Percentiles rank a stretch among this genome's conserved stretches.
phyloP scores from a whole-genome alignment of 1,140 invertebrate species.

The Drosophila ficusphila region DNA sequence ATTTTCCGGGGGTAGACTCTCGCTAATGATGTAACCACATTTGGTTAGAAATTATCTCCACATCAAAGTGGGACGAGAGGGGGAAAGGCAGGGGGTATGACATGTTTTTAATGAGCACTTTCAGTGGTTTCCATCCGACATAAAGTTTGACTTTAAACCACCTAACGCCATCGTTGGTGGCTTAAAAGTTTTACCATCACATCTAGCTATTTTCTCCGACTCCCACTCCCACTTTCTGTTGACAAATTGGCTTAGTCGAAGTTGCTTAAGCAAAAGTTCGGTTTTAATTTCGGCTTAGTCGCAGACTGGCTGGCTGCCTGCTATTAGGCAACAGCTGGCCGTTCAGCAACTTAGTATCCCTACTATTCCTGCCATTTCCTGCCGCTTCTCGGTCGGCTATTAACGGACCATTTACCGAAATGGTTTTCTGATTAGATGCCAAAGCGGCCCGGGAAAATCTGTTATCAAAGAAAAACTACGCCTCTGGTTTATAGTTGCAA shows the following conservation, averaged over 20 bases:
- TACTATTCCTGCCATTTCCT: no score
- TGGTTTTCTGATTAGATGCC: slow-evolving; percentile 72
- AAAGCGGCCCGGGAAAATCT: slow-evolving; percentile 35
- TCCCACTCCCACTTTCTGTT: slow-evolving; percentile 32
- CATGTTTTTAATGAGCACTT: slow-evolving; percentile 77
- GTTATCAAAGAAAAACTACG: slow-evolving; percentile 45
- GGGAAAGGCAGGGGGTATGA: neutral
- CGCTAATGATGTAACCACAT: slow-evolving; percentile 81
- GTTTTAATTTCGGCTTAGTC: slow-evolving; percentile 52
- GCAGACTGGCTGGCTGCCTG: slow-evolving; percentile 1
- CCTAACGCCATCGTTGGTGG: slow-evolving; percentile 26
- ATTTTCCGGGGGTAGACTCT: slow-evolving; percentile 28
- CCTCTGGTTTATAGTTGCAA: slow-evolving; percentile 49
- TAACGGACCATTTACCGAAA: slow-evolving; percentile 67
- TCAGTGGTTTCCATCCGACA: slow-evolving; percentile 46
- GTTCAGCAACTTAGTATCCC: neutral
- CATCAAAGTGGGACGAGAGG: slow-evolving; percentile 52
- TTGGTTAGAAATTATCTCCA: slow-evolving; percentile 75
- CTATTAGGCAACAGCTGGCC: slow-evolving; percentile 54
- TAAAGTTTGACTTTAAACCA: slow-evolving; percentile 50
- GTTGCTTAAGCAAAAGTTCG: slow-evolving; percentile 46
- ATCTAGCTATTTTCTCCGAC: neutral
- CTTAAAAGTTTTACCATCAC: slow-evolving; percentile 43
- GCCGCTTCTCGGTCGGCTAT: slow-evolving; percentile 24
- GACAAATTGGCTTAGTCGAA: slow-evolving; percentile 65